Percentiles rank a stretch among this genome's conserved stretches.
phyloP scores from a whole-genome alignment of 2,888 invertebrate genomes.

The Crepidodera aurea region DNA sequence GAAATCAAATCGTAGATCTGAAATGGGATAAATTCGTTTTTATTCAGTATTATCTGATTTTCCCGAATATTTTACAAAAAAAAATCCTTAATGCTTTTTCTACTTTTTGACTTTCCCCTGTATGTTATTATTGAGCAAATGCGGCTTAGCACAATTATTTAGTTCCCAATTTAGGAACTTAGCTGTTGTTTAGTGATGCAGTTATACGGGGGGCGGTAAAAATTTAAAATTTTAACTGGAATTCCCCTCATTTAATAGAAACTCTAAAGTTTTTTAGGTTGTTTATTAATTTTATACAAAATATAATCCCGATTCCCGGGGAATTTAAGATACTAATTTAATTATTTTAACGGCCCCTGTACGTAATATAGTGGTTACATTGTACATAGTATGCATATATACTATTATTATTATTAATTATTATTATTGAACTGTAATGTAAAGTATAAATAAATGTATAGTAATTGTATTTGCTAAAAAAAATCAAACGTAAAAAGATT shows the following conservation, averaged over 20 bases:
- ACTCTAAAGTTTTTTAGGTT: not conserved
- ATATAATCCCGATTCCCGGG: not conserved
- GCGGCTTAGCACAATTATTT: constrained; percentile 28
- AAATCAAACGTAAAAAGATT: constrained; percentile 19
- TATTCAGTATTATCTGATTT: no score
- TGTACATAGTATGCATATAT: constrained; percentile 27
- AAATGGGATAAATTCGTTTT: no score
- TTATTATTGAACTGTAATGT: constrained; percentile 27
- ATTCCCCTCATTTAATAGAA: not conserved
- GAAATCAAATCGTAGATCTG: constrained; percentile 1
- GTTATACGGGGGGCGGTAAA: constrained; percentile 5
- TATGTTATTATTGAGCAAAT: constrained; percentile 16
- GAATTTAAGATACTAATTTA: not conserved
- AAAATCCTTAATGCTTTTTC: not conserved
- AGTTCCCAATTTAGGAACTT: constrained; percentile 23
- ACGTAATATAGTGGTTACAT: constrained; percentile 23
- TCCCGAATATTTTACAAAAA: no score
- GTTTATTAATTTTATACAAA: not conserved
- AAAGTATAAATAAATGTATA: constrained; percentile 29
- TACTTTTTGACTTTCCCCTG: not conserved
- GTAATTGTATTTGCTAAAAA: constrained; percentile 23
- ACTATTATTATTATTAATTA: constrained; percentile 12
- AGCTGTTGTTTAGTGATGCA: constrained; percentile 28
- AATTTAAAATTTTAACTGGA: not conserved
- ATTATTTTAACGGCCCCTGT: not conserved